Base-by-base conservation (phyloP, 2,797 vertebrate genomes). In the Vultur gryphus region DNA sequence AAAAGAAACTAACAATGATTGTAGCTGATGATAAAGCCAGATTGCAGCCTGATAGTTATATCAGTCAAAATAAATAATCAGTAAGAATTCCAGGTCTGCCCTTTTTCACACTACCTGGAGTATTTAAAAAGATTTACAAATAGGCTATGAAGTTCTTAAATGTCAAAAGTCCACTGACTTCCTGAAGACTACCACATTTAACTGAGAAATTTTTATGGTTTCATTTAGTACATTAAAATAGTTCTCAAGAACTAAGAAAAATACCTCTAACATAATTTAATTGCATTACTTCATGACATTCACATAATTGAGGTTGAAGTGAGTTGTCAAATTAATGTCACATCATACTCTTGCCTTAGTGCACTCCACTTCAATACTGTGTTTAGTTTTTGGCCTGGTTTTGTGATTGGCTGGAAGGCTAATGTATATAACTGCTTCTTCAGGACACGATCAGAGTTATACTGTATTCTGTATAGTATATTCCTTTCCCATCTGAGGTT, bases 261-360 rank as follows among this genome's bases (percentile, higher is more conserved):
- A 92, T 84, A 90, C 23, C 44, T 90, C 41, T 67, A 84, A 86
- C 51, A 28, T 88, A 94, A 86, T 80, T 93, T 55, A 79, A 73
- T 83, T 90, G 25, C 51, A 31, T 96, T 92, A 21, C 82, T 91
- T 84, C 2, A 6, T 76, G 87, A 39, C 59, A 69, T 92, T 89
- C 83, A 77, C 52, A 64, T 93, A 96, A 92, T 82, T 73, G 48
- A 90, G 37, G 54, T n/a, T 96, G 94, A 95, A 97, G 70, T 67
- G 64, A 95, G 70, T 91, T 96, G 64, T 89, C 71, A 85, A 79
- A 59, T 90, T 96, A 86, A 94, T 91, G 84, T 79, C 93, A 35
- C 11, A 44, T 95, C 83, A 64, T 84, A 61, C 54, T 95, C 31
- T 73, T 89, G 43, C 71, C 39, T 92, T 93, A 90, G 71, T 62